phyloP scores from a whole-genome alignment of 1,140 invertebrate genomes.

The Cherax quadricarinatus region DNA sequence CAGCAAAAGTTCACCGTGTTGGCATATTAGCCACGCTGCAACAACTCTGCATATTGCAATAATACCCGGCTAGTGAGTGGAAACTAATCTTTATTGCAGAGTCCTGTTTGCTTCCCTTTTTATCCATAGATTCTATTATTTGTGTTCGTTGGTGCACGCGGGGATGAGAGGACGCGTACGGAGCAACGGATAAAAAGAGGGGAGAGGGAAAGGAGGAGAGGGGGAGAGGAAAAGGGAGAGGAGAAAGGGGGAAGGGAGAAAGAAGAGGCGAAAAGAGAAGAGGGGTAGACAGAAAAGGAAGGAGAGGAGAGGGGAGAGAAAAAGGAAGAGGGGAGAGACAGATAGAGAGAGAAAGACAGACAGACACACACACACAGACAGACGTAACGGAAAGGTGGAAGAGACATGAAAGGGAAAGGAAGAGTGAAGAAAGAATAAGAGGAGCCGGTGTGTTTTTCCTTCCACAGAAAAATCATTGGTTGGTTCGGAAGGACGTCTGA shows the following conservation, averaged over 20 bases:
- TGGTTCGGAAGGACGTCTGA: too few species aligned
- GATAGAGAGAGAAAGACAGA: background rate
- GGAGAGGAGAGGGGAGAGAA: too few species aligned
- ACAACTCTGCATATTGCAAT: slow-evolving; percentile 36
- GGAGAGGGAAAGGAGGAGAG: background rate
- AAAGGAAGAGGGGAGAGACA: background rate
- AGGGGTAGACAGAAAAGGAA: too few species aligned
- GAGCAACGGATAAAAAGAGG: background rate
- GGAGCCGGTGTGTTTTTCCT: too few species aligned
- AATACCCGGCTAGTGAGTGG: slow-evolving; percentile 20
- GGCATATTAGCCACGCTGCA: background rate
- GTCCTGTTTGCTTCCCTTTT: slow-evolving; percentile 44
- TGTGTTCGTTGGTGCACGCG: background rate
- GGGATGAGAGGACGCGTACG: background rate
- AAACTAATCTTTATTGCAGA: slow-evolving; percentile 41
- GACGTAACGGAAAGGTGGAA: background rate
- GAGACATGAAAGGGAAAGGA: background rate
- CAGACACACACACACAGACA: background rate
- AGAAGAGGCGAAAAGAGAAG: too few species aligned
- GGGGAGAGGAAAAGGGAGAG: background rate
- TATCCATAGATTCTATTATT: slow-evolving; percentile 39
- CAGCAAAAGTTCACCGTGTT: too few species aligned
- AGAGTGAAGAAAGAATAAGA: background rate
- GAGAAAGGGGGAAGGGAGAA: too few species aligned
- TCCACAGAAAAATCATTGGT: too few species aligned